Base-by-base conservation (phyloP, 2,888 invertebrate genomes). In the Pollenia labialis region DNA sequence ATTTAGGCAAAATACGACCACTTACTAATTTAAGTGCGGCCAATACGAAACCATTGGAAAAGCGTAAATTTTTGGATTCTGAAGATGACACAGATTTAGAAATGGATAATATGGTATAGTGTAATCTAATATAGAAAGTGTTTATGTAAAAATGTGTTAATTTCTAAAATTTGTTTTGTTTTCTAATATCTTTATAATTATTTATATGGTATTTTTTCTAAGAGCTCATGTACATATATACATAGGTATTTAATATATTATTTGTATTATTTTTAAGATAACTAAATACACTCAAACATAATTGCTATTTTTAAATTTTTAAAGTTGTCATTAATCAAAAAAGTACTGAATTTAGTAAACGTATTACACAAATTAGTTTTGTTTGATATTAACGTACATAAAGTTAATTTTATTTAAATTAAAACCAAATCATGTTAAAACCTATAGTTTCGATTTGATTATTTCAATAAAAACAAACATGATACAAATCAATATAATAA, bases 1-100 rank as follows among this genome's bases (percentile, higher is more conserved):
- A 96, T 90, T 89, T 92, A 14, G 93, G 93, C 60, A 93, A 92
- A 86, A 87, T 92, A 40, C 90, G 92, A 10, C 91, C 90, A 0
- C 72, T 90, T 52, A 84, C 87, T 0, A 89, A 40, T 32, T 71
- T 91, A 12, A 90, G 87, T 62, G 91, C 90, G 12, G 23, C 66
- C 4, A 71, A 71, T 48, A 71, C 68, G 8, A 64, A 88, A 9
- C 72, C 87, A 48, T 74, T 74, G 14, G 91, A 91, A 44, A 90
- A 88, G 50, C 89, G 88, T 1, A 90, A 89, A 85, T 88, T 93
- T 12, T 79, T 92, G 14, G 90, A 92, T 75, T 90, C 91, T 11
- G 89, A 89, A 11, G 89, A 85, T 60, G 91, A 92, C 54, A 91
- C 91, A 0, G 93, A 92, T 52, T 82, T 91, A 23, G 92, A 92